Percentiles rank a stretch among this genome's conserved stretches.
Evolutionary conservation across 2,113 vertebrate genomes (phyloP).

Genomic region (Mixornis gularis): DNA sequence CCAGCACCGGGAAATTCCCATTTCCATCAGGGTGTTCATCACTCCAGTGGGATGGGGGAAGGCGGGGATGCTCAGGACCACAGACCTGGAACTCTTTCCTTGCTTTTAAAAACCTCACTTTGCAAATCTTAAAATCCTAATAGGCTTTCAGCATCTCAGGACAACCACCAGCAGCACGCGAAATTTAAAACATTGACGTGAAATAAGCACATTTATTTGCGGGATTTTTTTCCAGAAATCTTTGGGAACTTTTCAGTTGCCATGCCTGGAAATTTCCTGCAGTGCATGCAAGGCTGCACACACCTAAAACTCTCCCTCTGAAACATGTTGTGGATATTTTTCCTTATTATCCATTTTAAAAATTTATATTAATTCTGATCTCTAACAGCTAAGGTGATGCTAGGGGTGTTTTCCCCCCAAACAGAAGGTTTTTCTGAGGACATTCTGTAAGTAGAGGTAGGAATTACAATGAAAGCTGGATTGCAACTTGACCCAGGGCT

Average conservation of each 20-base stretch:
- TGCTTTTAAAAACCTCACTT: background rate
- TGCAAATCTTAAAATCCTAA: background rate
- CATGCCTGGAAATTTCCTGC: background rate
- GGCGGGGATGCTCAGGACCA: no score
- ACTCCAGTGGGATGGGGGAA: rapidly evolving
- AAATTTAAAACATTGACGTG: background rate
- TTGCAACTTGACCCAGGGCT: background rate
- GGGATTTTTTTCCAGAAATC: background rate
- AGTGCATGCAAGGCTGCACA: background rate
- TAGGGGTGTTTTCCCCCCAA: rapidly evolving
- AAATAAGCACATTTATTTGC: background rate
- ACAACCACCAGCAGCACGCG: rapidly evolving
- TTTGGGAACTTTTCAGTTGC: background rate
- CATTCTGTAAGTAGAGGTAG: background rate
- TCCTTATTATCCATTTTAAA: background rate
- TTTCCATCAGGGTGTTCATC: rapidly evolving
- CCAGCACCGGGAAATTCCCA: no score
- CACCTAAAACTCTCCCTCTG: background rate
- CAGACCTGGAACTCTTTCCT: background rate
- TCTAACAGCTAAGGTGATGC: background rate
- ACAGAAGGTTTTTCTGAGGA: background rate
- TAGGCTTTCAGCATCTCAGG: background rate
- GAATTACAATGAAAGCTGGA: background rate
- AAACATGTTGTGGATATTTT: background rate
- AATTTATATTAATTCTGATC: background rate